A percentile compares a stretch with the other conserved stretches of the same genome.
These are phyloP conservation scores for Lumbricus terrestris DNA, from an alignment of 2,888 invertebrate species.

Conservation along the genomic window DNA sequence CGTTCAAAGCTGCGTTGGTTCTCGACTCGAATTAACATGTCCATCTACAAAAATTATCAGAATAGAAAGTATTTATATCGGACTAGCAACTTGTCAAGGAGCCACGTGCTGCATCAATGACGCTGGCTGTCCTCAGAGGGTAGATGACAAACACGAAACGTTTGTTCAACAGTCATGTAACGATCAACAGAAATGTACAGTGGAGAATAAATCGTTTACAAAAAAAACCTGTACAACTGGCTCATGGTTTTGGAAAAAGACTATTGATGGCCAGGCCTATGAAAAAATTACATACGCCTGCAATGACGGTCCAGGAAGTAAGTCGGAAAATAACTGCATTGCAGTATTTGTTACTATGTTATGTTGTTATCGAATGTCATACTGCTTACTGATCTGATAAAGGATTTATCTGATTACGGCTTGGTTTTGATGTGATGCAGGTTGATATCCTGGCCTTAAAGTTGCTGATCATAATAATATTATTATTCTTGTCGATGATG, in stretches of 20 bases:
- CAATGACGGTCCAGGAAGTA: neutral
- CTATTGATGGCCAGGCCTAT: neutral
- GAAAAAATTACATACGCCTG: neutral
- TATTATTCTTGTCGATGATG: too few species aligned
- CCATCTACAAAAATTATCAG: too few species aligned
- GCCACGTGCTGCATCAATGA: neutral
- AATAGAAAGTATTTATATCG: neutral
- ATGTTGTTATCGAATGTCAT: too few species aligned
- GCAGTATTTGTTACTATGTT: too few species aligned
- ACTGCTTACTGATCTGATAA: too few species aligned
- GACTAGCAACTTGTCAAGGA: neutral
- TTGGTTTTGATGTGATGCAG: too few species aligned
- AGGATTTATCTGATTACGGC: too few species aligned
- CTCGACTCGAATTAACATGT: too few species aligned
- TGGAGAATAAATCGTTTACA: neutral
- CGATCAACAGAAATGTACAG: neutral
- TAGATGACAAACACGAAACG: neutral
- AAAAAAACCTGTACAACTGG: neutral
- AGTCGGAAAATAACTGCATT: neutral
- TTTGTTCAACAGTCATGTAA: neutral
- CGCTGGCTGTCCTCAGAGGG: neutral
- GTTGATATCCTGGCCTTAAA: too few species aligned
- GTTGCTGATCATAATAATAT: too few species aligned
- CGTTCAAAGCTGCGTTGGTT: too few species aligned
- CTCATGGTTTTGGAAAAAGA: neutral